Base-by-base conservation (phyloP, 2,888 invertebrate species). In the Dryococelus australis region DNA sequence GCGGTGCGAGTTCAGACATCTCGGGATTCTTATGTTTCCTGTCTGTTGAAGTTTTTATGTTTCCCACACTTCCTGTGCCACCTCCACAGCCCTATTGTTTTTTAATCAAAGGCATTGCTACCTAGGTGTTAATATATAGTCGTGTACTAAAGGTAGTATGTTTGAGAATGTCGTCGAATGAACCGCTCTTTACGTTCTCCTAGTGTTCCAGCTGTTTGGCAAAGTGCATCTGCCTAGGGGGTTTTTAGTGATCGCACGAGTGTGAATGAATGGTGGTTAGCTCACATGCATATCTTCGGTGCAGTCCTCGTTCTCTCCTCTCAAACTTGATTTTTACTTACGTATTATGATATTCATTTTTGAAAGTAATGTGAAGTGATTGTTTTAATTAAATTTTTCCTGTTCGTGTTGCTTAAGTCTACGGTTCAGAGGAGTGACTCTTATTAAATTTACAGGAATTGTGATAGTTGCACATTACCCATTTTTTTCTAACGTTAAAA, bases 301-400 rank as follows among this genome's bases (percentile, higher is more conserved):
- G 65, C 65, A n/a, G 65, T 65, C 65, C n/a, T n/a, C 65, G n/a
- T 24, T 65, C 8, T 65, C 65, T 65, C 65, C 65, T 65, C 65
- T 20, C n/a, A 24, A 65, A 65, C 65, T n/a, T 65, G 65, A 65
- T n/a, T 65, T 65, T 65, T 65, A 65, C 65, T 65, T 65, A n/a
- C n/a, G 65, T 65, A 65, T 65, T n/a, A 20, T 65, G 24, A n/a
- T 65, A 65, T 65, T 65, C 1, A 8, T 65, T 65, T 65, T 65
- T 65, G 20, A 8, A 24, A 8, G 65, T 65, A 65, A 65, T 24
- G 16, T 65, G 47, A 65, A 65, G 65, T 24, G 20, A 65, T 65
- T 24, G 65, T 65, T 65, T 65, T 65, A 65, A 65, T n/a, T 65
- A 65, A 65, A 65, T 65, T 65, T 65, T n/a, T 65, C 65, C 65